These are phyloP conservation scores for Percopsis transmontana DNA, from an alignment of 2,113 vertebrate species.

Conservation along the genomic window DNA sequence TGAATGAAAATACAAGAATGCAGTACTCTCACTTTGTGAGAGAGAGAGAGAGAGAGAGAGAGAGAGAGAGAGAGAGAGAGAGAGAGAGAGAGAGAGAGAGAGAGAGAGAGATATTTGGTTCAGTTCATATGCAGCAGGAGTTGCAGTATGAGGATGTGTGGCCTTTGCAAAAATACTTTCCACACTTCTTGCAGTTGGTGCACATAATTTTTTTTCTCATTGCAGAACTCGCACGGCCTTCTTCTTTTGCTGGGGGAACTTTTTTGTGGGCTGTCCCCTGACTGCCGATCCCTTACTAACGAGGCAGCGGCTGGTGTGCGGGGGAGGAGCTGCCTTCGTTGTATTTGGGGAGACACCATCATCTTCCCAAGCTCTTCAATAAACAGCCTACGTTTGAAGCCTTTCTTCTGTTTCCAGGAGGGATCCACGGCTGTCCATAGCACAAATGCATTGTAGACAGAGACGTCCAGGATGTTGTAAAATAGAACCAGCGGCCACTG, in stretches of 20 bases:
- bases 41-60: too few relatives aligned
- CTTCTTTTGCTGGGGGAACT: background rate
- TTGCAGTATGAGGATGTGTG: background rate
- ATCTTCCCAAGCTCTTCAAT: background rate
- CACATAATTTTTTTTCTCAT: background rate
- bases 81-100: too few relatives aligned
- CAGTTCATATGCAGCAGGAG: background rate
- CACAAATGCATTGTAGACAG: background rate
- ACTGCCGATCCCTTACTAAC: background rate
- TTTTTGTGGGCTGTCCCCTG: background rate
- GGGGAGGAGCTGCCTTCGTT: background rate
- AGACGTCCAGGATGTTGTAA: background rate
- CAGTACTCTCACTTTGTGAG: too few relatives aligned
- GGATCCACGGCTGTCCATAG: background rate
- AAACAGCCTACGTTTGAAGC: too few relatives aligned
- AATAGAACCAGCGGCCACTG: background rate
- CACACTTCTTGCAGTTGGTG: background rate
- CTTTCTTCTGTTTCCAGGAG: too few relatives aligned
- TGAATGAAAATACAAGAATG: too few relatives aligned
- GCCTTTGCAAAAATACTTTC: background rate
- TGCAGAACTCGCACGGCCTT: background rate
- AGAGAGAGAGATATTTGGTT: background rate
- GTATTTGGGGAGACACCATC: background rate
- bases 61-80: too few relatives aligned
- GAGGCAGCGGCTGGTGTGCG: background rate